phyloP scores from a whole-genome alignment of 2,113 vertebrate species.

The Scopus umbretta region DNA sequence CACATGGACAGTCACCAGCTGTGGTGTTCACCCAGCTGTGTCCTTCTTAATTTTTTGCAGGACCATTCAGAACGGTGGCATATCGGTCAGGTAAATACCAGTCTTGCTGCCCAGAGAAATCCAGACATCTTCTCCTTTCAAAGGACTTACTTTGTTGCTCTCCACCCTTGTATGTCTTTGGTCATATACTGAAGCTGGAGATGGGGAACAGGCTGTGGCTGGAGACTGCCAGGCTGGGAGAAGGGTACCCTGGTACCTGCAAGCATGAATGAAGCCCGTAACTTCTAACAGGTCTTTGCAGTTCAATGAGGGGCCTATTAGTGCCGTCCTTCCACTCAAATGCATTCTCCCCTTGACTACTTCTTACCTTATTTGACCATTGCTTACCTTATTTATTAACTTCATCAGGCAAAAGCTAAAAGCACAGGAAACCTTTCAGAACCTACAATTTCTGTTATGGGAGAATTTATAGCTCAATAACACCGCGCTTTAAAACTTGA shows the following conservation, averaged over 20 bases:
- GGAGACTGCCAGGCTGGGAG: not conserved
- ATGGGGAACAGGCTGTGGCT: not conserved
- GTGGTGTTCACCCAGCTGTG: not conserved
- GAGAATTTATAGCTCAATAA: not conserved
- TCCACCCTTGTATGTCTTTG: not conserved
- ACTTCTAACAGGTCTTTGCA: not conserved
- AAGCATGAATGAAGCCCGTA: not conserved
- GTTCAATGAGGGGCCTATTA: not conserved
- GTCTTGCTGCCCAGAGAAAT: not conserved
- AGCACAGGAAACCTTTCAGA: not conserved
- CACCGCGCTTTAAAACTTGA: not conserved
- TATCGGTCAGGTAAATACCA: not conserved
- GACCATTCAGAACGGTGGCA: too few relatives aligned
- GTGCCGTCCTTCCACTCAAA: not conserved
- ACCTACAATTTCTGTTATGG: not conserved
- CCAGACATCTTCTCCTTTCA: not conserved
- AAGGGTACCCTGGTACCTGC: not conserved
- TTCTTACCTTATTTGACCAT: not conserved
- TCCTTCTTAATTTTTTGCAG: not conserved
- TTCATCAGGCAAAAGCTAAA: not conserved
- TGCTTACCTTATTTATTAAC: not conserved
- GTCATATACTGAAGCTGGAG: not conserved
- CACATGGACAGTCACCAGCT: fast-evolving
- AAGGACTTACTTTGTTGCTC: not conserved
- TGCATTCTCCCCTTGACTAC: not conserved